phyloP scores from a whole-genome alignment of 2,113 vertebrate genomes.

The Egretta garzetta region DNA sequence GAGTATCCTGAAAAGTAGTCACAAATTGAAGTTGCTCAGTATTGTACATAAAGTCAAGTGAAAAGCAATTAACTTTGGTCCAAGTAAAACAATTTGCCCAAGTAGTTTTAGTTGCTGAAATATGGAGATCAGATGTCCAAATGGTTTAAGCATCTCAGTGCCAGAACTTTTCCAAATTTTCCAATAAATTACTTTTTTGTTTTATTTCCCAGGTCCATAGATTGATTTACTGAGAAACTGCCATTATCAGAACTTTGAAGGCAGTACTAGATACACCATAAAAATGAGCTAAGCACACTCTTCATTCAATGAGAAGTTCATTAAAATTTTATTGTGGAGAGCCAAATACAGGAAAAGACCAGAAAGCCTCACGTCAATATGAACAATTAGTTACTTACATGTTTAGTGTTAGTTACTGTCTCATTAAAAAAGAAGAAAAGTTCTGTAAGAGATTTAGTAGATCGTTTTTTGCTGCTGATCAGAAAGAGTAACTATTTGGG shows the following conservation, averaged over 20 bases:
- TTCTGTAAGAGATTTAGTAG: neutral
- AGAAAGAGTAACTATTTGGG: neutral
- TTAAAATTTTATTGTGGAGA: neutral
- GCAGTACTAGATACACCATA: neutral
- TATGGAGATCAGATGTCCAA: neutral
- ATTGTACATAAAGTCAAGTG: neutral
- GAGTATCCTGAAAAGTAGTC: neutral
- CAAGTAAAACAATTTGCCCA: neutral
- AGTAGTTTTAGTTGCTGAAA: neutral
- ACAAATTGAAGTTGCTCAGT: neutral
- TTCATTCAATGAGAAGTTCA: neutral
- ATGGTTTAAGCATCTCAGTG: neutral
- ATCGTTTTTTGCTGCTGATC: neutral
- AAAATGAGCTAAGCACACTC: neutral
- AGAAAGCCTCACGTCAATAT: neutral
- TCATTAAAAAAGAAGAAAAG: neutral
- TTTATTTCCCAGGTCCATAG: neutral
- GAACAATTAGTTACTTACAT: neutral
- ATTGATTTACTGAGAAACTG: neutral
- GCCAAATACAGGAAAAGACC: neutral
- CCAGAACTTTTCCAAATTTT: neutral
- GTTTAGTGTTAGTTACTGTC: neutral
- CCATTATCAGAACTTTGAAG: neutral
- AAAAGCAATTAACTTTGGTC: neutral
- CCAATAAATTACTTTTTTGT: neutral